A percentile compares a stretch with the other conserved stretches of the same genome.
phyloP scores from a whole-genome alignment of 2,888 invertebrate genomes.

The Apamea crenata region DNA sequence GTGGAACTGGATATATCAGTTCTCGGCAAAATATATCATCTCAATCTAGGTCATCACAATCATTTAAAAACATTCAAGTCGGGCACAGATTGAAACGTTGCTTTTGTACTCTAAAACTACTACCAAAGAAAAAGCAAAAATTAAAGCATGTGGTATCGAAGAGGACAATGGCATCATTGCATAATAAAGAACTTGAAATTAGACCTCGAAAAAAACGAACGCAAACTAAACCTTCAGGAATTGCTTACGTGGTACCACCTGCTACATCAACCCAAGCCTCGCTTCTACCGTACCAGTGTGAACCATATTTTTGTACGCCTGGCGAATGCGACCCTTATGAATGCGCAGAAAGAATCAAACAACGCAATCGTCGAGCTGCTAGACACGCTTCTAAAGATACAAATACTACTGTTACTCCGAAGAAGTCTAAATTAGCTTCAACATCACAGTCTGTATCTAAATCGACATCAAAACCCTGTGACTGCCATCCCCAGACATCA shows the following conservation, averaged over 20 bases:
- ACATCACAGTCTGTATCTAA: conserved; percentile 44
- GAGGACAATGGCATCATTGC: conserved; percentile 45
- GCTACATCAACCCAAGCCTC: conserved; percentile 11
- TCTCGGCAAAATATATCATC: conserved; percentile 29
- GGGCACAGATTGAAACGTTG: conserved; percentile 65
- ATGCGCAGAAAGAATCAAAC: conserved; percentile 59
- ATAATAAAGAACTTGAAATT: conserved; percentile 4
- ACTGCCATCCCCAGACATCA: not conserved
- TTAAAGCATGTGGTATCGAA: conserved; percentile 37
- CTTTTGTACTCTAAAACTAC: conserved; percentile 71
- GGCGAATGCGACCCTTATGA: conserved; percentile 69
- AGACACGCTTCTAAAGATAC: conserved; percentile 34
- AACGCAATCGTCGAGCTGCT: conserved; percentile 17
- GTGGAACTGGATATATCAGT: not conserved
- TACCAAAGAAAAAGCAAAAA: conserved; percentile 54
- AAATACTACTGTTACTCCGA: conserved; percentile 23
- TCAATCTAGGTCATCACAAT: conserved; percentile 44
- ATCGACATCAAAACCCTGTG: conserved; percentile 25
- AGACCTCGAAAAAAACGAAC: conserved; percentile 13
- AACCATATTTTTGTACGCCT: conserved; percentile 68
- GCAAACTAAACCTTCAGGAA: conserved; percentile 45
- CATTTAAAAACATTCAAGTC: conserved; percentile 40
- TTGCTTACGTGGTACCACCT: conserved; percentile 36
- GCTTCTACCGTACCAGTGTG: conserved; percentile 70
- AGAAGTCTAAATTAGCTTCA: conserved; percentile 33